Percentiles rank a stretch among this genome's conserved stretches.
These are phyloP conservation scores for Thamnaconus septentrionalis DNA, from an alignment of 2,113 vertebrate genomes.

Conservation along the genomic window DNA sequence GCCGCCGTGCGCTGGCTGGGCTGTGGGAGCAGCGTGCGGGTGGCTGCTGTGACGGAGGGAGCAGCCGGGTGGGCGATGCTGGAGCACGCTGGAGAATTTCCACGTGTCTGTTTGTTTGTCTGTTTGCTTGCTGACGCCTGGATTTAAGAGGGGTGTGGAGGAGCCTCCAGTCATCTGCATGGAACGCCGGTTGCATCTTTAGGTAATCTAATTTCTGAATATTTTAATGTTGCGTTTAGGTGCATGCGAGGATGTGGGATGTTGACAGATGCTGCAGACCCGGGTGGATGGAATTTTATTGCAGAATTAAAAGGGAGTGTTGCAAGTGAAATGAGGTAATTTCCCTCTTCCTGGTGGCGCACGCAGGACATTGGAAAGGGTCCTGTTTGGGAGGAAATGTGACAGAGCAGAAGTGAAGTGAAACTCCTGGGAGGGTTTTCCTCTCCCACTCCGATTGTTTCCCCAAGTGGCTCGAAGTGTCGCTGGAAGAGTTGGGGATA, in stretches of 20 bases:
- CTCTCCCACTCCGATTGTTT: conserved; percentile 10
- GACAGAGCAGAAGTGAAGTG: conserved; percentile 9
- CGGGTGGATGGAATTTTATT: conserved; percentile 1
- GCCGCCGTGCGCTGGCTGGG: conserved; percentile 24
- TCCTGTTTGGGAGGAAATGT: neutral
- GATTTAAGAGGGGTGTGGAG: conserved; percentile 31
- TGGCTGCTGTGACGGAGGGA: neutral
- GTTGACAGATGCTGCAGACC: too few relatives aligned
- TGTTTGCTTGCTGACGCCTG: conserved; percentile 9
- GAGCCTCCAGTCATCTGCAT: conserved; percentile 30
- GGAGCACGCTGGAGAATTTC: conserved; percentile 32
- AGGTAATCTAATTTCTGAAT: conserved; percentile 48
- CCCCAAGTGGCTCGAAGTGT: conserved; percentile 25
- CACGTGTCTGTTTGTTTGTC: neutral
- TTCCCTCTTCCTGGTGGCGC: neutral
- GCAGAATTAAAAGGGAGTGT: neutral
- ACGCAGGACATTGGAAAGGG: neutral
- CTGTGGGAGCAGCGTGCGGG: conserved; percentile 24
- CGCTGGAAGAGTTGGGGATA: conserved; percentile 13
- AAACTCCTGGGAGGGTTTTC: conserved; percentile 18
- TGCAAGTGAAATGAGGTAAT: neutral
- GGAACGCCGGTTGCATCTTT: conserved; percentile 37
- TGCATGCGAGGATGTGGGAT: too few relatives aligned
- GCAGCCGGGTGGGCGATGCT: conserved; percentile 20
- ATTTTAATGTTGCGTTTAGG: neutral